Percentiles rank a stretch among this genome's conserved stretches.
Evolutionary conservation across 2,797 vertebrate species (phyloP).

Genomic region (Spea hammondii): DNA sequence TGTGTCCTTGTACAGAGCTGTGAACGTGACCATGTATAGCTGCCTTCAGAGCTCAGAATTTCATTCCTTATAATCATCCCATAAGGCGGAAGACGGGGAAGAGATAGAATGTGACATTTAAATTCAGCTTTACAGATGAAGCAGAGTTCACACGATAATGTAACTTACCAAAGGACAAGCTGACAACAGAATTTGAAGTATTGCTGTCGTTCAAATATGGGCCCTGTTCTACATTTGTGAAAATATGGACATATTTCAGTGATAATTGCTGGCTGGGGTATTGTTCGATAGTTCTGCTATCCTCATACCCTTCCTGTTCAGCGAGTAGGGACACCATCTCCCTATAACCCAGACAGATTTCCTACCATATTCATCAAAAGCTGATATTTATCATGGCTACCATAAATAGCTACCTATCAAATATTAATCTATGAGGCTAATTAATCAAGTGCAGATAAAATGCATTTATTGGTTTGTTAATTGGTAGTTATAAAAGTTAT

Average conservation of each 20-base stretch:
- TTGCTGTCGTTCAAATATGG: conserved; percentile 40
- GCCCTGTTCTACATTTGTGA: conserved; percentile 38
- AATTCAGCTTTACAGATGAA: conserved; percentile 2
- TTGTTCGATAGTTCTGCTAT: conserved; percentile 8
- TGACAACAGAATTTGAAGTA: conserved; percentile 5
- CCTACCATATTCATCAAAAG: conserved; percentile 35
- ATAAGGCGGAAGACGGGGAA: background rate
- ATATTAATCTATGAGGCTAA: conserved; percentile 33
- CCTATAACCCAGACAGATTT: conserved; percentile 32
- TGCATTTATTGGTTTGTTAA: conserved; percentile 17
- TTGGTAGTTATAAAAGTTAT: conserved; percentile 29
- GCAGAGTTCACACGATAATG: conserved; percentile 7
- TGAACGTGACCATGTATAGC: background rate
- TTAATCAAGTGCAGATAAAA: conserved; percentile 30
- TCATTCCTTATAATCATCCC: conserved; percentile 1
- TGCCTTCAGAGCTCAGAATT: background rate
- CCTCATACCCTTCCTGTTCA: background rate
- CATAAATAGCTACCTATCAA: conserved; percentile 32
- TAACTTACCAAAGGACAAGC: conserved; percentile 7
- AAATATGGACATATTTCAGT: conserved; percentile 38
- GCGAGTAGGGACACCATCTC: conserved; percentile 3
- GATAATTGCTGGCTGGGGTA: conserved; percentile 29
- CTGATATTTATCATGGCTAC: conserved; percentile 38
- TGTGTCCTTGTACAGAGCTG: background rate
- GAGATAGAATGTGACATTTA: conserved; percentile 5